Conservation (phyloP, 1,140 invertebrate species). For the Meloidogyne hapla region DNA sequence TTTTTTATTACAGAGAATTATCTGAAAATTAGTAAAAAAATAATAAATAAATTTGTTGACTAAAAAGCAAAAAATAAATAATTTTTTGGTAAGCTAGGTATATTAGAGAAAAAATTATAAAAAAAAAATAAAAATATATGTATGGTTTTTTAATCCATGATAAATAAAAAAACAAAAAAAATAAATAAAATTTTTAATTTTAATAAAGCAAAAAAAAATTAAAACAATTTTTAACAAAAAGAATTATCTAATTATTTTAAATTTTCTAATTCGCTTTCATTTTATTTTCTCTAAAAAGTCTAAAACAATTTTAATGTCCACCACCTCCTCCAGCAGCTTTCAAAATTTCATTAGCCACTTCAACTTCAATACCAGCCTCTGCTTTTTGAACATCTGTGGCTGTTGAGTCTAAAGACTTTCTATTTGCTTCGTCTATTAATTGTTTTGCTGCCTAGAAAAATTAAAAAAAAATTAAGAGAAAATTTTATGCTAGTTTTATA, state of each 20-base stretch:
- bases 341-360: constrained; percentile 59
- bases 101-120: not conserved
- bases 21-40: too few relatives aligned
- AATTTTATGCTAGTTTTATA: too few relatives aligned
- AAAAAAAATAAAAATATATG: not conserved
- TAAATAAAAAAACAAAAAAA: not conserved
- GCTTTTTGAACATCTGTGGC: constrained; percentile 57
- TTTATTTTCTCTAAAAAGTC: constrained; percentile 38
- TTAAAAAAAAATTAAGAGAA: too few relatives aligned
- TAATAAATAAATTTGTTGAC: too few relatives aligned
- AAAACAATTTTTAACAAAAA: constrained; percentile 4
- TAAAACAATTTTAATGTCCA: not conserved
- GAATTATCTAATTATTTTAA: constrained; percentile 5
- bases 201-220: not conserved
- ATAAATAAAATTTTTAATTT: not conserved
- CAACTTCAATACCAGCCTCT: constrained; percentile 56
- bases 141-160: not conserved
- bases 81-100: not conserved
- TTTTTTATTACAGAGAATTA: too few relatives aligned
- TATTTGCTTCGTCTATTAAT: constrained; percentile 48
- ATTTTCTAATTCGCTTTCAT: not conserved
- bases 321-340: constrained; percentile 42
- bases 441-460: constrained; percentile 35
- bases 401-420: constrained; percentile 38
- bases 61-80: too few relatives aligned